Evolutionary conservation across 2,888 invertebrate genomes (phyloP), one percentile per base, ranked within the genome.

Genomic region (Anoplius nigerrimus): DNA sequence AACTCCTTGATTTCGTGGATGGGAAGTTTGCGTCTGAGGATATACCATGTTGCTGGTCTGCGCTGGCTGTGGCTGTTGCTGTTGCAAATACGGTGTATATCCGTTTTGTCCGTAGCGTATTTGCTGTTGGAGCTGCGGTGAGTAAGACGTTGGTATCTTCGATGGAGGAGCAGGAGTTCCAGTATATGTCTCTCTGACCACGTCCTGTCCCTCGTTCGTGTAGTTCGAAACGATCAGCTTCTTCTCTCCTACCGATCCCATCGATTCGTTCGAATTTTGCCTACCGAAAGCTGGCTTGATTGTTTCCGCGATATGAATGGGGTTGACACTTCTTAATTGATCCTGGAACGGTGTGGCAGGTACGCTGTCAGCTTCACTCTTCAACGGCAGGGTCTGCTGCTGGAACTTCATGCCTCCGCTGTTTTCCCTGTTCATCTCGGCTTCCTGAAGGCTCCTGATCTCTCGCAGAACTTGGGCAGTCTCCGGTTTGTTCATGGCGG

Each of bases 401-500:
- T 89, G 89, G 74, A 89, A 88, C 59, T 89, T 89, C 2, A 83
- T 85, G 0, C 86, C 78, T 4, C 83, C 80, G 69, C 84, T 85
- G 66, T 87, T 88, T 66, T 89, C 86, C 16, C 88, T 76, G 72
- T 86, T 88, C 80, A 87, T 76, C 77, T 89, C 89, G 21, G 88
- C 89, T 68, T 90, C 90, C 62, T 90, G 87, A 46, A 91, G 84
- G 55, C 87, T 85, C 86, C 89, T 90, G 78, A 90, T 92, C 81
- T 87, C 92, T 63, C 92, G 91, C 67, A 90, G 88, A 78, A 89
- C 87, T 80, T 90, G 91, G 51, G 89, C 89, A 51, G 92, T 89
- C 83, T 93, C 93, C 0, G 94, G 93, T 88, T 93, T 95, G 86
- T 92, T 93, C 90, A 94, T 93, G 0, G 96, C 95, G 0, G 95